Conservation (phyloP, 2,113 vertebrate species). For the Salvator merianae region DNA sequence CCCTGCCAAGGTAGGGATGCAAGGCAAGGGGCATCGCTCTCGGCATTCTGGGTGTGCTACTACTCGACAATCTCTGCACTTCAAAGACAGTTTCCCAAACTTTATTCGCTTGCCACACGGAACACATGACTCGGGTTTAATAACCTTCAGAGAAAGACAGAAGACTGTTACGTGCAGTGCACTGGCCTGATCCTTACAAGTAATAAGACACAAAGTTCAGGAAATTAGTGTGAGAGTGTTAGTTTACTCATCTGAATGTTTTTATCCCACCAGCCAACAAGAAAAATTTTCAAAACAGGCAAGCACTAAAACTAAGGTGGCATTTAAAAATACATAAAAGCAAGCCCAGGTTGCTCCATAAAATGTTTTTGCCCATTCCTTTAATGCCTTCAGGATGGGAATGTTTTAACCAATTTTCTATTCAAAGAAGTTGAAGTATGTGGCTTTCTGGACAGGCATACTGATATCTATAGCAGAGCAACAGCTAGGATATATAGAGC, state of each 20-base stretch:
- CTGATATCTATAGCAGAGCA: not conserved
- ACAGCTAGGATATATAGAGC: not conserved
- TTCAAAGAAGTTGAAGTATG: not conserved
- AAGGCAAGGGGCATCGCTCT: conserved; percentile 93
- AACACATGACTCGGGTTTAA: conserved; percentile 97
- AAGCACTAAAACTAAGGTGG: not conserved
- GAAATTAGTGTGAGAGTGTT: too few relatives aligned
- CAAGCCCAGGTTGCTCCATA: not conserved
- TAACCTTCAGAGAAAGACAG: conserved; percentile 79
- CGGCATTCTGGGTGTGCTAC: conserved; percentile 92
- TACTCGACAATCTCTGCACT: conserved; percentile 92
- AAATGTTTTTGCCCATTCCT: not conserved
- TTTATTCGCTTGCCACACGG: conserved; percentile 96
- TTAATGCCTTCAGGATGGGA: not conserved
- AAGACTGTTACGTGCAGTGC: not conserved
- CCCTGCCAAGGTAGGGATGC: conserved; percentile 84
- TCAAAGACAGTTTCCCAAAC: conserved; percentile 94
- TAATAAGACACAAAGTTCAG: not conserved
- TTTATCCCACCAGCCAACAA: not conserved
- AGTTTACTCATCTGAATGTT: not conserved
- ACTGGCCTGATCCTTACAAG: not conserved
- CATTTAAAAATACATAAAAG: not conserved
- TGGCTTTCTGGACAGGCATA: not conserved
- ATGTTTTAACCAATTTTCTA: not conserved
- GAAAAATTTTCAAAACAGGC: not conserved